Evolutionary conservation across 2,113 vertebrate species (phyloP).

Genomic region (Lepus europaeus): DNA sequence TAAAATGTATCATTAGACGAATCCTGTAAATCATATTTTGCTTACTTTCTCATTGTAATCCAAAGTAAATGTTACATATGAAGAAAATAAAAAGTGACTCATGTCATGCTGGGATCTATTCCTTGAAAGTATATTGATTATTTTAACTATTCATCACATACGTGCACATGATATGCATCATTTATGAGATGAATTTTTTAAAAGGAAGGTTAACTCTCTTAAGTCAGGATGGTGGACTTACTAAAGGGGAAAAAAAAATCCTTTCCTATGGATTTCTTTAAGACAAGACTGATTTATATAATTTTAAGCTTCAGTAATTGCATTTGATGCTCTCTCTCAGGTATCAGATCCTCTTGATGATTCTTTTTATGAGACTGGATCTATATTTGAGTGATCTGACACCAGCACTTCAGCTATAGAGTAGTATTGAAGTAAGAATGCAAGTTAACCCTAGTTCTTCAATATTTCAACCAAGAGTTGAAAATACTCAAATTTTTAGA

Average conservation of each 20-base stretch:
- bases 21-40: slow-evolving; percentile 65
- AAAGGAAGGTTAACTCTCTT: slow-evolving; percentile 55
- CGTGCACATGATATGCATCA: slow-evolving; percentile 49
- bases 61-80: slow-evolving; percentile 50
- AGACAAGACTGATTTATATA: neutral
- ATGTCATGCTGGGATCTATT: slow-evolving; percentile 56
- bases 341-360: neutral
- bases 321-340: neutral
- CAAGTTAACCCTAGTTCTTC: neutral
- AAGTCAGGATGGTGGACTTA: neutral
- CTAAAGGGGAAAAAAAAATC: neutral
- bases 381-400: neutral
- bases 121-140: slow-evolving; percentile 70
- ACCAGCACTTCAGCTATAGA: neutral
- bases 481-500: neutral
- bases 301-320: slow-evolving; percentile 45
- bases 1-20: slow-evolving; percentile 29
- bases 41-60: slow-evolving; percentile 45
- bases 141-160: slow-evolving; percentile 51
- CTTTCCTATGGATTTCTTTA: slow-evolving; percentile 16
- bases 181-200: slow-evolving; percentile 26
- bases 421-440: neutral
- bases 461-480: neutral
- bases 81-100: slow-evolving; percentile 54
- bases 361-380: neutral